Evolutionary conservation across 2,888 invertebrate genomes (phyloP).

Genomic region (Torymus texanus): DNA sequence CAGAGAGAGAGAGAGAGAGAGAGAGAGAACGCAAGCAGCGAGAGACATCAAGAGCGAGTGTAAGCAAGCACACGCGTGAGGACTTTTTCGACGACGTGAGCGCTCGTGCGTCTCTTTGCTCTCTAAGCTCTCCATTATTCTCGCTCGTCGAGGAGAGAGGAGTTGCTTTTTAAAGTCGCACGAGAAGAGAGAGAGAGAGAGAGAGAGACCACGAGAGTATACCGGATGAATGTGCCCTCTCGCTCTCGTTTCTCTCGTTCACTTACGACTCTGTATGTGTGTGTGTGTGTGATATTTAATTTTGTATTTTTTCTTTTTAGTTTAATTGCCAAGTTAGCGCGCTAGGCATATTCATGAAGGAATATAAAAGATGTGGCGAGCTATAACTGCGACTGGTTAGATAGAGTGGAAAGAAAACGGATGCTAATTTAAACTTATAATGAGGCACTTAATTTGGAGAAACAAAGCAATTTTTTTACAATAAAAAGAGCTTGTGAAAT

Average conservation of each 20-base stretch:
- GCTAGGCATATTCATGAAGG: slow-evolving; percentile 38
- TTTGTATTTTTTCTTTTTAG: slow-evolving; percentile 22
- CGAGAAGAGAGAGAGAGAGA: slow-evolving; percentile 21
- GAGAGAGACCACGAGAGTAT: slow-evolving; percentile 10
- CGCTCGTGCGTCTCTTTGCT: background rate
- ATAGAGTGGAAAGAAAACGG: slow-evolving; percentile 20
- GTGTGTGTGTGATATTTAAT: background rate
- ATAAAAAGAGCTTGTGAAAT: slow-evolving; percentile 40
- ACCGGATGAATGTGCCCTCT: slow-evolving; percentile 14
- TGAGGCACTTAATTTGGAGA: slow-evolving; percentile 40
- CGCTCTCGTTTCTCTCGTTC: slow-evolving; percentile 8
- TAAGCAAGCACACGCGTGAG: slow-evolving; percentile 27
- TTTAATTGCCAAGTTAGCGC: slow-evolving; percentile 40
- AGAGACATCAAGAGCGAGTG: slow-evolving; percentile 34
- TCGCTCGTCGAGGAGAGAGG: slow-evolving; percentile 2
- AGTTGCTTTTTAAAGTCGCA: slow-evolving; percentile 18
- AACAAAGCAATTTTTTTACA: slow-evolving; percentile 41
- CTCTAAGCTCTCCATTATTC: slow-evolving; percentile 48
- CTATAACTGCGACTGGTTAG: background rate
- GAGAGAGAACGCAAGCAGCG: slow-evolving; percentile 49
- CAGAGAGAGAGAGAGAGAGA: slow-evolving; percentile 28
- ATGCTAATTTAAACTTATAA: slow-evolving; percentile 51
- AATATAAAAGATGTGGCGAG: slow-evolving; percentile 13
- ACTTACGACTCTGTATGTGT: background rate
- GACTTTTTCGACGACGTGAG: slow-evolving; percentile 38